Percentiles rank a stretch among this genome's conserved stretches.
phyloP scores from a whole-genome alignment of 2,113 vertebrate species.

The Anolis carolinensis region DNA sequence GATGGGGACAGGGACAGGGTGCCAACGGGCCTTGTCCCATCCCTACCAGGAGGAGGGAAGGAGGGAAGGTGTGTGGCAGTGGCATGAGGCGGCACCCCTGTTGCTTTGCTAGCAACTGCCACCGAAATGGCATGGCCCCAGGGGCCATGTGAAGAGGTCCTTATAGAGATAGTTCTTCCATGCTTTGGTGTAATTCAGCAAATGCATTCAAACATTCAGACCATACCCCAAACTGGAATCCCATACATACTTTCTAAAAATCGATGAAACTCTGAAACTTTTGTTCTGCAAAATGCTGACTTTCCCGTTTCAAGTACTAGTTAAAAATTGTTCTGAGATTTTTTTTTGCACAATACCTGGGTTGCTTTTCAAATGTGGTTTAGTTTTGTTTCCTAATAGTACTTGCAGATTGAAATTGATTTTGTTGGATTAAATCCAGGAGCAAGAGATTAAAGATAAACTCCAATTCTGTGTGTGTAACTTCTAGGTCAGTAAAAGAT shows the following conservation, averaged over 20 bases:
- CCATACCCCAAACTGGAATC: background rate
- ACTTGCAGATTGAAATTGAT: background rate
- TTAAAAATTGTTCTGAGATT: background rate
- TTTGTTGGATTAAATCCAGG: background rate
- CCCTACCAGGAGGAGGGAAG: no score
- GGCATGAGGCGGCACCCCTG: no score
- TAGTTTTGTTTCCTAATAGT: background rate
- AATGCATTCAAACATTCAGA: background rate
- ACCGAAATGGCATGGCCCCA: no score
- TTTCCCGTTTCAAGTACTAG: background rate
- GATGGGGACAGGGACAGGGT: no score
- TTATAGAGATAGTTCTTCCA: background rate
- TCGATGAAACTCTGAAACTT: background rate
- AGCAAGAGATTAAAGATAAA: background rate
- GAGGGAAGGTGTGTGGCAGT: no score
- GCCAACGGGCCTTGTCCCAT: no score
- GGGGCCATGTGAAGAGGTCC: no score
- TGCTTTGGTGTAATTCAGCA: background rate
- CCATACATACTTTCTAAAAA: background rate
- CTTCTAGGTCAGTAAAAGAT: conserved; percentile 74
- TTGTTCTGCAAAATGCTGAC: background rate
- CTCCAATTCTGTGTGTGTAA: background rate
- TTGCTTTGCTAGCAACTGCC: no score
- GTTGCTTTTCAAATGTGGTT: background rate
- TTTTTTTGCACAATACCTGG: background rate